Conservation (phyloP, 1,140 invertebrate genomes). For the Sycophaga agraensis region DNA sequence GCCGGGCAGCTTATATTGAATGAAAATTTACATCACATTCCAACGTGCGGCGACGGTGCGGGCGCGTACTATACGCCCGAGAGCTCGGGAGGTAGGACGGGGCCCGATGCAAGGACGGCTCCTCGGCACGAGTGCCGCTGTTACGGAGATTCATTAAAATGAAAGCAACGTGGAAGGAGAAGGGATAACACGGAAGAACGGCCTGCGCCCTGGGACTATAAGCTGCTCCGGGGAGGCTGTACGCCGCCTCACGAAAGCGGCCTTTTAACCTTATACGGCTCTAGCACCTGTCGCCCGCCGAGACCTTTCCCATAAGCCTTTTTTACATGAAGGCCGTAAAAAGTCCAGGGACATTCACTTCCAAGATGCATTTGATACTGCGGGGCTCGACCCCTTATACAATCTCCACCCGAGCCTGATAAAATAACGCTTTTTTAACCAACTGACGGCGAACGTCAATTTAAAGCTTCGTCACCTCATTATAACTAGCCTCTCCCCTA, state of each 20-base stretch:
- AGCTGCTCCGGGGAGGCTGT: not conserved
- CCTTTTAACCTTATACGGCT: conserved; percentile 49
- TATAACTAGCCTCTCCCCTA: conserved; percentile 15
- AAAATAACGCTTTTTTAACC: conserved; percentile 22
- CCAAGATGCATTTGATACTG: too few species aligned
- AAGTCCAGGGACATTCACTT: too few species aligned
- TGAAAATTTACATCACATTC: conserved; percentile 20
- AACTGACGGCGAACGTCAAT: conserved; percentile 8
- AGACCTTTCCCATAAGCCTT: conserved; percentile 41
- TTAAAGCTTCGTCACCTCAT: conserved; percentile 16
- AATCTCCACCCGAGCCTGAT: conserved; percentile 18
- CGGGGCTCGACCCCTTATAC: conserved; percentile 20
- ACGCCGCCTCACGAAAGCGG: conserved; percentile 31
- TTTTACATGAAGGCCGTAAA: conserved; percentile 19
- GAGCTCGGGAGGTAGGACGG: not conserved
- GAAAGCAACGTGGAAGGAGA: not conserved
- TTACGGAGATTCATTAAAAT: not conserved
- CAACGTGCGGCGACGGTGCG: conserved; percentile 2
- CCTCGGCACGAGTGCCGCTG: not conserved
- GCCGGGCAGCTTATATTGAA: too few species aligned
- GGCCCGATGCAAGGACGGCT: not conserved
- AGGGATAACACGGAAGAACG: too few species aligned
- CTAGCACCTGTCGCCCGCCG: conserved; percentile 39
- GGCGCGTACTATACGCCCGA: not conserved
- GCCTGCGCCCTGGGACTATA: too few species aligned